Conservation (phyloP, 2,113 vertebrate genomes). For the Piaya cayana region DNA sequence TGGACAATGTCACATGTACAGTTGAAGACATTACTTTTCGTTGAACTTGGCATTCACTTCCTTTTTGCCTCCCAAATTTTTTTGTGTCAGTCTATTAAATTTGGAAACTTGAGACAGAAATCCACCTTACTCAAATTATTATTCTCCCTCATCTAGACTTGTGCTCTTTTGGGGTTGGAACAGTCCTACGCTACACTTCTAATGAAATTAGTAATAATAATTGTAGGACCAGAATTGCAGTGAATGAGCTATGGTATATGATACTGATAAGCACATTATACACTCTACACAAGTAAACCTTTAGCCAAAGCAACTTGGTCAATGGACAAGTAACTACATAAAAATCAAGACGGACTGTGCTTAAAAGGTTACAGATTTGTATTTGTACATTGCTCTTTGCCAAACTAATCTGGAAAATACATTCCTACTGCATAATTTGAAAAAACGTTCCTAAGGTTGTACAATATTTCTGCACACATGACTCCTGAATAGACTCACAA, state of each 20-base stretch:
- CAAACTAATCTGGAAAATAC: background rate
- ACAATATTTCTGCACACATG: background rate
- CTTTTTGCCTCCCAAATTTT: background rate
- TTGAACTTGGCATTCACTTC: background rate
- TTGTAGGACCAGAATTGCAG: background rate
- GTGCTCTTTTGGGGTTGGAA: background rate
- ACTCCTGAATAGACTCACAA: background rate
- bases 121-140: background rate
- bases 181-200: background rate
- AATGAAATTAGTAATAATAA: background rate
- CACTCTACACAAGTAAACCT: background rate
- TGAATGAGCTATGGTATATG: background rate
- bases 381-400: background rate
- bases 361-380: background rate
- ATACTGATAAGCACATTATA: background rate
- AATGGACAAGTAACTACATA: accelerated
- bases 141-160: background rate
- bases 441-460: background rate
- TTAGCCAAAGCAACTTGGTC: background rate
- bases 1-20: background rate
- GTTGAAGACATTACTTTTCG: background rate
- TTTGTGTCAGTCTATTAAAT: background rate
- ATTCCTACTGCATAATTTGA: background rate
- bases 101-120: background rate
- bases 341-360: background rate